Evolutionary conservation across 2,113 vertebrate species (phyloP).

Genomic region (Nestor notabilis): DNA sequence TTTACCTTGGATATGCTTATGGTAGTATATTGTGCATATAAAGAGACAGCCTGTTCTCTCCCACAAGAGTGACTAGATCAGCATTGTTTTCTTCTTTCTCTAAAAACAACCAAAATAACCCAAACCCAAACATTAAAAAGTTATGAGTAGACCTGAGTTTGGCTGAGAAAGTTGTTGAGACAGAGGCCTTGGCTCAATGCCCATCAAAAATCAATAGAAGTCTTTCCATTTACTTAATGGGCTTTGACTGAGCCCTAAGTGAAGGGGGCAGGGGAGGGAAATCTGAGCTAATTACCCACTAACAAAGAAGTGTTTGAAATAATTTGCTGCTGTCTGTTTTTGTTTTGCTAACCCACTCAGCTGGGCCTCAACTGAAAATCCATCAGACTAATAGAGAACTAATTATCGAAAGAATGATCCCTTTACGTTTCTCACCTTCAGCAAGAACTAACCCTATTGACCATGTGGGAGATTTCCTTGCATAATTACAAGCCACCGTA

Average conservation of each 20-base stretch:
- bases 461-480: neutral
- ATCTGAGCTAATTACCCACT: neutral
- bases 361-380: neutral
- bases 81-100: neutral
- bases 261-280: neutral
- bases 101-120: neutral
- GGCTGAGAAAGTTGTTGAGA: neutral
- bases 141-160: neutral
- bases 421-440: neutral
- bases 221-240: neutral
- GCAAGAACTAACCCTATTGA: neutral
- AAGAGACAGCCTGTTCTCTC: neutral
- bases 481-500: neutral
- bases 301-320: constrained; percentile 33
- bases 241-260: neutral
- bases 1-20: neutral
- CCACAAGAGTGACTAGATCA: neutral
- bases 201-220: neutral
- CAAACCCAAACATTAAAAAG: neutral
- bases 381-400: neutral
- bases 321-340: constrained; percentile 58
- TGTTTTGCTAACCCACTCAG: constrained; percentile 30
- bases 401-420: neutral
- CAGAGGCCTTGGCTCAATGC: neutral
- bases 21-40: neutral